Percentiles rank a stretch among this genome's conserved stretches.
Evolutionary conservation across 2,113 vertebrate species (phyloP).

Genomic region (Baryphthengus martii): DNA sequence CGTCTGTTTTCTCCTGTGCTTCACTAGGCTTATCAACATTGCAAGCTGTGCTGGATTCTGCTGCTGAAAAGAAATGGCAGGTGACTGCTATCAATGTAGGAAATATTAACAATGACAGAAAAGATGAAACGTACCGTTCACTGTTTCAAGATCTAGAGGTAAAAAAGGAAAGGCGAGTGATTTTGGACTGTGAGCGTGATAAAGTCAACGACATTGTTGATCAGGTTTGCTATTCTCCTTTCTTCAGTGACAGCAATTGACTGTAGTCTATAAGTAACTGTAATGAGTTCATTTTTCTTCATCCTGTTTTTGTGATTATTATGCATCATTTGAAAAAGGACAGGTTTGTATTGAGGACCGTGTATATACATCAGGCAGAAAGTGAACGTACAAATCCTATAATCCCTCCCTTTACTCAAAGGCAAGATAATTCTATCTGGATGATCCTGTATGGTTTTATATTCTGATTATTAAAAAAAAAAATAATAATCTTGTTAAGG

Average conservation of each 20-base stretch:
- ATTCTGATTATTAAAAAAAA: not conserved
- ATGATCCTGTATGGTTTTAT: not conserved
- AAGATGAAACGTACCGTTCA: conserved; percentile 96
- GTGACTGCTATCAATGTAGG: conserved; percentile 98
- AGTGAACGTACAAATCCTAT: not conserved
- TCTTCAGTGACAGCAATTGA: conserved; percentile 1
- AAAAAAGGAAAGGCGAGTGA: conserved; percentile 95
- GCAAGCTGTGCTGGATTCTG: conserved; percentile 95
- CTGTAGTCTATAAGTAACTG: not conserved
- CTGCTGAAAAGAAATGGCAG: conserved; percentile 98
- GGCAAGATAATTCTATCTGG: not conserved
- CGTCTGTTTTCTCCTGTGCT: conserved; percentile 6
- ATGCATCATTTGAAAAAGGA: not conserved
- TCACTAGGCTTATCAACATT: conserved; percentile 89
- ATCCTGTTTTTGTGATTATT: not conserved
- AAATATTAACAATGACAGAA: conserved; percentile 97
- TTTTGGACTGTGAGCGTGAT: conserved; percentile 97
- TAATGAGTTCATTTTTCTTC: not conserved
- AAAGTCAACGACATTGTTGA: conserved; percentile 99
- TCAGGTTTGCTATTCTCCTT: conserved; percentile 81
- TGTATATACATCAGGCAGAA: not conserved
- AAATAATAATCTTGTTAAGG: not conserved
- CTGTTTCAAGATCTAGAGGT: conserved; percentile 96
- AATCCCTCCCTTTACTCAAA: not conserved
- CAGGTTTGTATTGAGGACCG: not conserved